A percentile compares a stretch with the other conserved stretches of the same genome.
Conservation (phyloP, 2,797 vertebrate genomes). For the Sebastes elongatus region DNA sequence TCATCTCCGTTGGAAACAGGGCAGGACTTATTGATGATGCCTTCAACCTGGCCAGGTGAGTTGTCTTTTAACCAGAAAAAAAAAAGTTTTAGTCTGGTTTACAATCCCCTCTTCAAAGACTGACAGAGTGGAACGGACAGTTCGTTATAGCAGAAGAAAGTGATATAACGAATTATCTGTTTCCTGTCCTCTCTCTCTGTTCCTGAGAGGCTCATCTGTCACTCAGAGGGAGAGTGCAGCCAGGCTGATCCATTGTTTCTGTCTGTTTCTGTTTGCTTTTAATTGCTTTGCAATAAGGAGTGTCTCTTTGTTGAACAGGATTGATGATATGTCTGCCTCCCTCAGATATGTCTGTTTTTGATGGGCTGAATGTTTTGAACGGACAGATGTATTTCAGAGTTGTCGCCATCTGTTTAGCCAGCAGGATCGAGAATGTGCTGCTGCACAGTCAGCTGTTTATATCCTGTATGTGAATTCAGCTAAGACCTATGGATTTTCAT, state of each 20-base stretch:
- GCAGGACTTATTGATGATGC: slow-evolving; percentile 96
- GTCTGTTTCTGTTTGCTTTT: slow-evolving; percentile 3
- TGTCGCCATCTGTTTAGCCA: not conserved
- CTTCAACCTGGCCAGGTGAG: slow-evolving; percentile 97
- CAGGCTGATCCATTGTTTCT: slow-evolving; percentile 8
- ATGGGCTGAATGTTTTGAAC: not conserved
- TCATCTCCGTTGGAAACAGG: slow-evolving; percentile 95
- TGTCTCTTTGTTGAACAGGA: not conserved
- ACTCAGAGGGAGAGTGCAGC: not conserved
- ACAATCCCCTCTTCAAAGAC: not conserved
- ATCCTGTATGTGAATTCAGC: not conserved
- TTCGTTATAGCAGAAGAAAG: not conserved
- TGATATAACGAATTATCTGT: not conserved
- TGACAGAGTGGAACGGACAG: not conserved
- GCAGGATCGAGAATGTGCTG: not conserved
- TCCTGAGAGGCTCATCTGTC: slow-evolving; percentile 16
- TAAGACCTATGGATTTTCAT: not conserved
- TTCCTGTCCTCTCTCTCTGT: not conserved
- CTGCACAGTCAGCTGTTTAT: not conserved
- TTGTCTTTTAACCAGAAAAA: not conserved
- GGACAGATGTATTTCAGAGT: not conserved
- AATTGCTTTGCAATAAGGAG: not conserved
- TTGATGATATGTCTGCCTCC: not conserved
- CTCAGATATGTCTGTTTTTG: slow-evolving; percentile 8
- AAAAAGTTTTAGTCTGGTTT: not conserved